Conservation (phyloP, 2,113 vertebrate genomes). For the Pseudolaguvia tuberculata region DNA sequence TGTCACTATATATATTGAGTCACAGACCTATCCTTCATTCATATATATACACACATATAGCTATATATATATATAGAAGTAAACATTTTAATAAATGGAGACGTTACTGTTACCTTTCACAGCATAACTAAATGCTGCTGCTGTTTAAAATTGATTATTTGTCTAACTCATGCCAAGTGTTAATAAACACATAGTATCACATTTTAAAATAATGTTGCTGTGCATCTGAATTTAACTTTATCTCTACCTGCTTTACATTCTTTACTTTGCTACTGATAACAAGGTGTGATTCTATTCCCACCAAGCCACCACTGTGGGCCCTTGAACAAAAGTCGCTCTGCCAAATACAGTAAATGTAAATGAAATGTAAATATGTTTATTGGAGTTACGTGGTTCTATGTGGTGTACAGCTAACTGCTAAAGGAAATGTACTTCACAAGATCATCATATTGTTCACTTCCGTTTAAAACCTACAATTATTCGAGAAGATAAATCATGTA, state of each 20-base stretch:
- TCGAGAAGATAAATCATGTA: no score
- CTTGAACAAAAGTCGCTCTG: no score
- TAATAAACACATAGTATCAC: slow-evolving; percentile 18
- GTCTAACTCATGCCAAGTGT: slow-evolving; percentile 21
- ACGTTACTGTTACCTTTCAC: slow-evolving; percentile 1
- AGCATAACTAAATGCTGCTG: slow-evolving; percentile 29
- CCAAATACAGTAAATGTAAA: no score
- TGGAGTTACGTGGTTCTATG: background rate
- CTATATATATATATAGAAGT: background rate
- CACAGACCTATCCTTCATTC: no score
- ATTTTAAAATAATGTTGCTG: slow-evolving; percentile 8
- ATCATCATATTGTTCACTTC: no score
- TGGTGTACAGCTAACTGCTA: background rate
- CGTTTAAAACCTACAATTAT: no score
- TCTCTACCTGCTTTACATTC: background rate
- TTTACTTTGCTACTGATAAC: background rate
- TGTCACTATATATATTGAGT: background rate
- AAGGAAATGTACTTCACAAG: no score
- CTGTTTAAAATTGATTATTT: slow-evolving; percentile 24
- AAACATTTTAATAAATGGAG: background rate
- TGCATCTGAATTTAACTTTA: background rate
- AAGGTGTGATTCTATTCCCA: no score
- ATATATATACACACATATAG: background rate
- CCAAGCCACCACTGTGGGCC: no score
- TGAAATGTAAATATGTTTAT: no score